Conservation (phyloP, 2,888 invertebrate species). For the Thereva unica region DNA sequence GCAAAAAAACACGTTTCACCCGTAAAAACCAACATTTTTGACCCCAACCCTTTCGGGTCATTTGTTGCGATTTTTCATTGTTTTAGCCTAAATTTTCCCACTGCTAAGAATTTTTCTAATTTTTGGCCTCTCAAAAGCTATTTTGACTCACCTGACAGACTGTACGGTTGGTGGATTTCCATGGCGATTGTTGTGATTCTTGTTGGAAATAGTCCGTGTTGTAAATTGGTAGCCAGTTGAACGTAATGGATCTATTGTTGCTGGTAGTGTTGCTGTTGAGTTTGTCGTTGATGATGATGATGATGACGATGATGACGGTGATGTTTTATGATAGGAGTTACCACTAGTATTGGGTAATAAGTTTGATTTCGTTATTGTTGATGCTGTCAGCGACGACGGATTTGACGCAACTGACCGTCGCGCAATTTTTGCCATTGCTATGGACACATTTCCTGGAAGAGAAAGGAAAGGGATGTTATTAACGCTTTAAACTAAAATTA, state of each 20-base stretch:
- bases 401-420: conserved; percentile 55
- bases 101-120: no score
- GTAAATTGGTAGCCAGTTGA: conserved; percentile 45
- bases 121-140: no score
- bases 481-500: background rate
- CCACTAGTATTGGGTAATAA: conserved; percentile 5
- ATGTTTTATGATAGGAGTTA: conserved; percentile 6
- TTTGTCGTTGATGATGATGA: conserved; percentile 7
- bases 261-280: conserved; percentile 38
- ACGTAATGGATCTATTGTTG: conserved; percentile 44
- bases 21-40: no score
- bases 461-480: background rate
- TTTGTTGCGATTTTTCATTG: no score
- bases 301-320: conserved; percentile 38
- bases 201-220: conserved; percentile 45
- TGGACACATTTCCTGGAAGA: conserved; percentile 56
- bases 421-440: conserved; percentile 60
- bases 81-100: no score
- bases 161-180: conserved; percentile 41
- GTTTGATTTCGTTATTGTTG: conserved; percentile 15
- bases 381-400: conserved; percentile 47
- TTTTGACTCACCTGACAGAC: conserved; percentile 26
- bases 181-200: conserved; percentile 40
- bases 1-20: no score
- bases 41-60: no score